A percentile compares a stretch with the other conserved stretches of the same genome.
Evolutionary conservation across 2,113 vertebrate genomes (phyloP).

Genomic region (Forbesichthys agassizii): DNA sequence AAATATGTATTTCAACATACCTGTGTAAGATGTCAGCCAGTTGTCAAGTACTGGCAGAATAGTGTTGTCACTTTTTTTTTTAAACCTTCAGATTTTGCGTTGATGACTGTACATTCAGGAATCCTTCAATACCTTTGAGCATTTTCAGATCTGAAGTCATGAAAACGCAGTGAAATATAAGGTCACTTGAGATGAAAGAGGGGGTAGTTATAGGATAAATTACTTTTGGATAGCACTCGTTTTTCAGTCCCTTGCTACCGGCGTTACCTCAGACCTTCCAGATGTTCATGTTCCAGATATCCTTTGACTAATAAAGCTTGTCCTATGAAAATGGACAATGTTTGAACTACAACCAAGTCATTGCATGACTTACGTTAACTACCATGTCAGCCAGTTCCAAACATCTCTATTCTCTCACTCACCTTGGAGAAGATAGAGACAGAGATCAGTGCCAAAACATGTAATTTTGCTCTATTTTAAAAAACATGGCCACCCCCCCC

Average conservation of each 20-base stretch:
- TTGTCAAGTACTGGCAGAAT: not conserved
- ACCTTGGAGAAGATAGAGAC: slow-evolving; percentile 28
- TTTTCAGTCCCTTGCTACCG: slow-evolving; percentile 37
- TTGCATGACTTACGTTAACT: slow-evolving; percentile 60
- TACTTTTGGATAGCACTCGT: not conserved
- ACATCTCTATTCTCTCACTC: slow-evolving; percentile 60
- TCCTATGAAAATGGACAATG: slow-evolving; percentile 54
- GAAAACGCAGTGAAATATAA: not conserved
- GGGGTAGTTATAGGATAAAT: slow-evolving; percentile 25
- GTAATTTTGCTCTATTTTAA: slow-evolving; percentile 58
- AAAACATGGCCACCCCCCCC: slow-evolving; percentile 44
- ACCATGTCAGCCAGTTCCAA: slow-evolving; percentile 58
- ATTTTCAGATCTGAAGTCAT: not conserved
- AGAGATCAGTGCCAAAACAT: slow-evolving; percentile 54
- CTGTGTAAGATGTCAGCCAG: not conserved
- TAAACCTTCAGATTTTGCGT: not conserved
- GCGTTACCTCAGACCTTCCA: slow-evolving; percentile 62
- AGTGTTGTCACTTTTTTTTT: not conserved
- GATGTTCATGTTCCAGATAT: slow-evolving; percentile 56
- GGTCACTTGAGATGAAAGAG: slow-evolving; percentile 43
- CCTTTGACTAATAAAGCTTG: slow-evolving; percentile 42
- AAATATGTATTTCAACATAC: slow-evolving; percentile 19
- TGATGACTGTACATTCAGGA: not conserved
- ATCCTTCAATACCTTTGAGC: not conserved
- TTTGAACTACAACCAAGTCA: slow-evolving; percentile 48